These are phyloP conservation scores for Datnioides undecimradiatus DNA, from an alignment of 2,113 vertebrate species.

Conservation along the genomic window DNA sequence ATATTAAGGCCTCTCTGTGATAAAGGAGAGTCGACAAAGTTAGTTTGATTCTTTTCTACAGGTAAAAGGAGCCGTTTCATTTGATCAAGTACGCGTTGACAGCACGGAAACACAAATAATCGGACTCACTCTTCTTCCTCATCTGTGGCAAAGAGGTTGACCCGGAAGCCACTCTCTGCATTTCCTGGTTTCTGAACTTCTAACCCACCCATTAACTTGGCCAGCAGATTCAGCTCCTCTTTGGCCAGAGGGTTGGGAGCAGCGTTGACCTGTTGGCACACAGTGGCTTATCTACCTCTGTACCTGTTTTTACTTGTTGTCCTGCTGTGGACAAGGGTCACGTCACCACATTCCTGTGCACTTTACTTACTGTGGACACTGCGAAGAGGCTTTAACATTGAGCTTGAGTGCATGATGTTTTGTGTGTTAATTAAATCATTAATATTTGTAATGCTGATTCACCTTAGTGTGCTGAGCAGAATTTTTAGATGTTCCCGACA, in stretches of 20 bases:
- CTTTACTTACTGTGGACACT: neutral
- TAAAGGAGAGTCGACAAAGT: conserved; percentile 27
- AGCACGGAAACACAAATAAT: conserved; percentile 14
- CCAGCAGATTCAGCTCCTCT: conserved; percentile 96
- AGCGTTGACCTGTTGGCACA: conserved; percentile 86
- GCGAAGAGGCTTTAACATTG: neutral
- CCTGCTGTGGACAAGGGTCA: neutral
- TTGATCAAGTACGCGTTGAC: neutral
- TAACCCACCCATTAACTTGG: conserved; percentile 92
- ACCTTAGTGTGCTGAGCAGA: conserved; percentile 90
- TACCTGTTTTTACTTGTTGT: neutral
- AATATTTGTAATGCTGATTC: neutral
- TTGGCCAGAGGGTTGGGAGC: conserved; percentile 95
- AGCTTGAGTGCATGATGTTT: neutral
- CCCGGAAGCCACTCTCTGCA: conserved; percentile 88
- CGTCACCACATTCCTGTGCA: neutral
- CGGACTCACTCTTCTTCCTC: conserved; percentile 95
- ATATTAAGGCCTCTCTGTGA: conserved; percentile 89
- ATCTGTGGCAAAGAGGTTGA: conserved; percentile 94
- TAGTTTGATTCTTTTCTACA: neutral
- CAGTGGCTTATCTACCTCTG: conserved; percentile 4
- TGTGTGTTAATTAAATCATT: neutral
- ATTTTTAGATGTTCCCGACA: conserved; percentile 89
- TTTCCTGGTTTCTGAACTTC: conserved; percentile 86
- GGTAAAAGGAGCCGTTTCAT: neutral